Evolutionary conservation across 2,113 vertebrate species (phyloP).

Genomic region (Odontophorus gujanensis): DNA sequence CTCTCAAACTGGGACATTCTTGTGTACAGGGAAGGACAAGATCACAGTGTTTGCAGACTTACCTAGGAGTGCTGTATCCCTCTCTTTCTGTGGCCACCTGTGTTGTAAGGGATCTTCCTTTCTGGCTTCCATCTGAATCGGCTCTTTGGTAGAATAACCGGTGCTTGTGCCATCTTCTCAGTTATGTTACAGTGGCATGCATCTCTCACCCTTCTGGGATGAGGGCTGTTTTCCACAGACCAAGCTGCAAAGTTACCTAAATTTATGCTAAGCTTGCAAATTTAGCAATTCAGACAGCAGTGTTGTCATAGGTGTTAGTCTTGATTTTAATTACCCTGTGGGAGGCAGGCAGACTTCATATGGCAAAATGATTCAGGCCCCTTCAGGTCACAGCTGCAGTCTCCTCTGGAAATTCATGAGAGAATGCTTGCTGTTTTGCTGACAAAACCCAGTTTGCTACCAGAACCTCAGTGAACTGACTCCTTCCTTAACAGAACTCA

Average conservation of each 20-base stretch:
- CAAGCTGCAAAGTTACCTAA: not conserved
- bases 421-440: not conserved
- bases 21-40: not conserved
- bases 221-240: not conserved
- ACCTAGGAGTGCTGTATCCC: not conserved
- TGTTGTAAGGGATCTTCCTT: rapidly evolving
- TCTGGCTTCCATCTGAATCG: rapidly evolving
- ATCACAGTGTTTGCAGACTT: not conserved
- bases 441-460: not conserved
- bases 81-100: not conserved
- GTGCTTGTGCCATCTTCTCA: not conserved
- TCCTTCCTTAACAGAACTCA: not conserved
- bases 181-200: not conserved
- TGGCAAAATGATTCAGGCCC: not conserved
- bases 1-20: not conserved
- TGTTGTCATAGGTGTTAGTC: not conserved
- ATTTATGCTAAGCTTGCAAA: not conserved
- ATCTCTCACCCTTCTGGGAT: not conserved
- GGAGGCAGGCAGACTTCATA: not conserved
- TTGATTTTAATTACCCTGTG: not conserved
- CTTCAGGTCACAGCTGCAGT: not conserved
- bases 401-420: not conserved
- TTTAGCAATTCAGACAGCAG: not conserved
- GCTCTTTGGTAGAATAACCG: not conserved
- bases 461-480: not conserved